Evolutionary conservation across 2,113 vertebrate species (phyloP), one percentile per base, ranked within the genome.

Genomic region (Syngnathoides biaculeatus): DNA sequence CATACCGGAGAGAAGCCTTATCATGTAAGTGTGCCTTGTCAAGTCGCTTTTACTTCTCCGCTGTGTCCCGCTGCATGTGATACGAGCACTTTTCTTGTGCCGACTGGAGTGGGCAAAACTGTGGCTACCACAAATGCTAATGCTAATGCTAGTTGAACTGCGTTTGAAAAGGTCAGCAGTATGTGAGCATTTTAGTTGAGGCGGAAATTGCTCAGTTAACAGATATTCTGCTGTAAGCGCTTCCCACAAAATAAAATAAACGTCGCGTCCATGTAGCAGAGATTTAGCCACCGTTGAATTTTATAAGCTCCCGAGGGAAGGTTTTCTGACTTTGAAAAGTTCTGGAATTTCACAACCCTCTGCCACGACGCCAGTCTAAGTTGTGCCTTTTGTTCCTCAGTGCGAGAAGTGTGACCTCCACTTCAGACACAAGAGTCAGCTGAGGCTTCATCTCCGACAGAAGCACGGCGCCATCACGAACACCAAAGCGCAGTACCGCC

Each of bases 391-490:
- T 20, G 61, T 56, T 66, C 53, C 0, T 27, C 78, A 99, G 97
- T 99, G 97, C 85, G 97, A 99, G 92, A 98, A 94, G 81, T 99
- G 97, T 80, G 96, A 98, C 89, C 91, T 99, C 67, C 97, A 96
- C 87, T 99, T 99, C 82, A 93, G 97, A 83, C 97, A 99, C 93
- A 99, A 99, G 90, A 99, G 97, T 88, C 97, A 99, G 84, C 94
- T 99, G 78, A 92, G 96, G 78, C 94, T 99, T 56, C 97, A 99
- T 67, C 89, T 99, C 48, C 93, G 96, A 62, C 97, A 99, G 92
- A 99, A 99, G 85, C 97, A 99, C 0, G 97, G 96, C 0, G 95
- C 95, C 38, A 93, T 98, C 89, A 98, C 97, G 47, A 99, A 98
- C 92, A 97, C 95, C 88, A 99, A 98, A 92, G 91, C 95, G 82